Evolutionary conservation across 92 coral and sea anemone species (phyloP).

Genomic region (Micromussa lordhowensis): DNA sequence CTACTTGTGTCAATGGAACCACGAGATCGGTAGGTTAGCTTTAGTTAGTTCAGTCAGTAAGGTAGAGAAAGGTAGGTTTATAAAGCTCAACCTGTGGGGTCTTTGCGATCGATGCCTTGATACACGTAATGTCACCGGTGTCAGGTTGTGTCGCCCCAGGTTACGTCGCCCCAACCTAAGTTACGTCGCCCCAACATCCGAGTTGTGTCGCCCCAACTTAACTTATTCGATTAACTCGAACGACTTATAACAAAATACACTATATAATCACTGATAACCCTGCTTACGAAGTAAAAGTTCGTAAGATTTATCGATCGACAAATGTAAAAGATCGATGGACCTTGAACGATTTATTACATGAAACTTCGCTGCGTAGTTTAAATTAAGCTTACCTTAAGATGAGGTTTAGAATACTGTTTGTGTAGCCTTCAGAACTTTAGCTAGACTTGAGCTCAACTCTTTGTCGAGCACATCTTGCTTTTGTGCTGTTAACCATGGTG

Average conservation of each 20-base stretch:
- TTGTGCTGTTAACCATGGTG: background rate
- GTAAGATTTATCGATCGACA: too few relatives aligned
- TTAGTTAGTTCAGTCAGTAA: background rate
- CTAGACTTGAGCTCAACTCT: background rate
- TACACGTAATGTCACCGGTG: background rate
- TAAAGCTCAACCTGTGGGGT: background rate
- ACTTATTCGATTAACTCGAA: too few relatives aligned
- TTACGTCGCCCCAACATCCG: too few relatives aligned
- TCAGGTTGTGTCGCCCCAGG: too few relatives aligned
- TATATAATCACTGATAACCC: too few relatives aligned
- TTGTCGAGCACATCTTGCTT: background rate
- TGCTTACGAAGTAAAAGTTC: too few relatives aligned
- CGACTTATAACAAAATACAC: too few relatives aligned
- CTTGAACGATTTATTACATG: too few relatives aligned
- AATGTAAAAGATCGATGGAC: too few relatives aligned
- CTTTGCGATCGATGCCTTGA: background rate
- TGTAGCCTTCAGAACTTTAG: background rate
- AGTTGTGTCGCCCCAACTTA: too few relatives aligned
- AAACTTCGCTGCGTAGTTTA: background rate
- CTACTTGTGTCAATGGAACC: conserved; percentile 83
- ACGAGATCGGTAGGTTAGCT: conserved; percentile 77
- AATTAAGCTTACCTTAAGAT: background rate
- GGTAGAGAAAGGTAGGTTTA: background rate
- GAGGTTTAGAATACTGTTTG: background rate
- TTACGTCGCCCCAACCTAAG: too few relatives aligned